phyloP scores from a whole-genome alignment of 2,797 vertebrate genomes.

The Alca torda region DNA sequence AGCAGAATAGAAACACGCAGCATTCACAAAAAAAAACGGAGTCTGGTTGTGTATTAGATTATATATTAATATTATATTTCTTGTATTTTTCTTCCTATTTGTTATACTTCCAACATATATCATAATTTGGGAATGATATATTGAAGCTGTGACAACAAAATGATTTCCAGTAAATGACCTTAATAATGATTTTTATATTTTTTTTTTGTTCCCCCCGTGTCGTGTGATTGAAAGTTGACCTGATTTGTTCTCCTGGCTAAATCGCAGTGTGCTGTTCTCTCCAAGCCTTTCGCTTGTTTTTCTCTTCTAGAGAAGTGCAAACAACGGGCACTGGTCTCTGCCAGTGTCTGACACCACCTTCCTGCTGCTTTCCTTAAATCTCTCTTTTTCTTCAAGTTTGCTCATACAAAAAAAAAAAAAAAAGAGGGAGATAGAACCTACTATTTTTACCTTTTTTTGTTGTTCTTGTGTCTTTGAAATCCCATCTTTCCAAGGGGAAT shows the following conservation, averaged over 20 bases:
- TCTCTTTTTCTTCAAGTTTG: neutral
- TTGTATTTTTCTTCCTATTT: neutral
- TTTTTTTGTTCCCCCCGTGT: neutral
- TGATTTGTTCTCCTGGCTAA: slow-evolving; percentile 50
- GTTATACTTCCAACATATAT: neutral
- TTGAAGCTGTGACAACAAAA: neutral
- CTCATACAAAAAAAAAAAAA: neutral
- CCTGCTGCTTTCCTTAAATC: slow-evolving; percentile 23
- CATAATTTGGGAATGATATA: neutral
- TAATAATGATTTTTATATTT: neutral
- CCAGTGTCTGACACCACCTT: slow-evolving; percentile 5
- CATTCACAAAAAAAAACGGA: neutral
- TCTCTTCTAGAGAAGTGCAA: slow-evolving; percentile 25
- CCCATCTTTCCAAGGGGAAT: neutral
- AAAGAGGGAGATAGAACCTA: neutral
- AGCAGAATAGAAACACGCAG: neutral
- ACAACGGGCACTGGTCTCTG: slow-evolving; percentile 27
- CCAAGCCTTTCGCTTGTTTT: slow-evolving; percentile 31
- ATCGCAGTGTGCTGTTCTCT: slow-evolving; percentile 1
- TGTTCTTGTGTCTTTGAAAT: neutral
- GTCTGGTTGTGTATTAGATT: neutral
- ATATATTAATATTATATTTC: neutral
- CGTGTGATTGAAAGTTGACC: slow-evolving; percentile 49
- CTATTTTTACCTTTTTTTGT: neutral
- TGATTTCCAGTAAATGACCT: neutral